phyloP scores from a whole-genome alignment of 2,888 invertebrate species.

The Plutella xylostella region DNA sequence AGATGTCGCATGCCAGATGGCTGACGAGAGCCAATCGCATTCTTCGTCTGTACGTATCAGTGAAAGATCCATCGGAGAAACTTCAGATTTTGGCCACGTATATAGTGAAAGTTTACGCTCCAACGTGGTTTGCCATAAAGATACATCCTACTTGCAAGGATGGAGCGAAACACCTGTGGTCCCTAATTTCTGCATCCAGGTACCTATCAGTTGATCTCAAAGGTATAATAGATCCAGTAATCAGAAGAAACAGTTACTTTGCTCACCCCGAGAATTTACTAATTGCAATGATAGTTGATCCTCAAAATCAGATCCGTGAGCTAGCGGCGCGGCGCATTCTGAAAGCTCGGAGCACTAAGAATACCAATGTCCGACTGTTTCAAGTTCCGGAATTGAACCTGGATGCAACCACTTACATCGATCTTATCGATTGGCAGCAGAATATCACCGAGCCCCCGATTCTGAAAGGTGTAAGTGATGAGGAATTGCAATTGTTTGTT shows the following conservation, averaged over 20 bases:
- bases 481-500: conserved; percentile 12
- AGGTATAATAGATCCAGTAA: conserved; percentile 10
- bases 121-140: conserved; percentile 13
- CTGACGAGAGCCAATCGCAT: conserved; percentile 12
- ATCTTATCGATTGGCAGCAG: conserved; percentile 17
- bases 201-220: conserved; percentile 7
- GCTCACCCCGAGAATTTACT: conserved; percentile 25
- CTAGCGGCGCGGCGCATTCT: conserved; percentile 20
- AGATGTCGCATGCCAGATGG: conserved; percentile 14
- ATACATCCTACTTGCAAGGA: conserved; percentile 8
- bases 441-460: conserved; percentile 10
- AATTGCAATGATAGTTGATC: conserved; percentile 22
- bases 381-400: conserved; percentile 17
- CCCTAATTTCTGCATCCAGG: not conserved
- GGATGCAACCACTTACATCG: conserved; percentile 14
- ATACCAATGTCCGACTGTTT: conserved; percentile 14
- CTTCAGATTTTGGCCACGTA: conserved; percentile 10
- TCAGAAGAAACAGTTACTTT: conserved; percentile 18
- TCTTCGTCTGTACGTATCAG: conserved; percentile 10
- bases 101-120: conserved; percentile 13
- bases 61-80: conserved; percentile 7
- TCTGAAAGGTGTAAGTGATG: conserved; percentile 11
- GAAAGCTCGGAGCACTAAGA: conserved; percentile 14
- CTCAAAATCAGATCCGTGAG: conserved; percentile 18
- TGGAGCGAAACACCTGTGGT: conserved; percentile 5